Base-by-base conservation (phyloP, 2,888 invertebrate genomes). In the Chaitophorus viminalis region DNA sequence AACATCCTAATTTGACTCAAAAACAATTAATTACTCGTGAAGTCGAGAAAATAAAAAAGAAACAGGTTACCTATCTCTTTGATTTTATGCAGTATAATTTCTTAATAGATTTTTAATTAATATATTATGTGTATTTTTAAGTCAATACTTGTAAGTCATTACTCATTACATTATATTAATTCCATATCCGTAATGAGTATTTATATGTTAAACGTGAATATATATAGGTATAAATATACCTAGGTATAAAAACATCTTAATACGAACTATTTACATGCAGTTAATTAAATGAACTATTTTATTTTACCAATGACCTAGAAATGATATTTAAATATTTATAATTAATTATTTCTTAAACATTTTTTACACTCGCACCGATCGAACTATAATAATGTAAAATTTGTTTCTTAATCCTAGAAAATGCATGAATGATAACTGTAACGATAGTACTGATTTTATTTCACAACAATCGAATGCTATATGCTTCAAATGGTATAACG, bases 391-490 rank as follows among this genome's bases (percentile, higher is more conserved):
- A 0, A 70, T 82, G 46, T 25, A 52, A 52, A 70, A 31, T 31
- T 3, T 21, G 31, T 70, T 17, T 31, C 14, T 31, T 25, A 70
- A 14, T 82, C 9, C 46, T 5, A 9, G 70, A 70, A 68, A 68
- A 81, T 31, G 14, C 25, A 25, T 70, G 70, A 70, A 82, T 46
- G 31, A 70, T 46, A 79, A 18, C 65, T 79, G 9, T 46, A 9
- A 29, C 31, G 46, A 70, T 39, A 81, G 68, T 39, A 60, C 68
- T 46, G 68, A 81, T 31, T 46, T 5, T 31, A 46, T 81, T 81
- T 70, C 46, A 81, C 68, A 68, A 70, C 31, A 68, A 79, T 79
- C 60, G 65, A 79, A 79, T 65, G n/a, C n/a, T n/a, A n/a, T n/a
- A n/a, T n/a, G 21, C 65, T 36, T 39, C 39, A 21, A 68, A 46